Percentiles rank a stretch among this genome's conserved stretches.
These are phyloP conservation scores for Adrianichthys oophorus DNA, from an alignment of 2,797 vertebrate genomes.

Conservation along the genomic window DNA sequence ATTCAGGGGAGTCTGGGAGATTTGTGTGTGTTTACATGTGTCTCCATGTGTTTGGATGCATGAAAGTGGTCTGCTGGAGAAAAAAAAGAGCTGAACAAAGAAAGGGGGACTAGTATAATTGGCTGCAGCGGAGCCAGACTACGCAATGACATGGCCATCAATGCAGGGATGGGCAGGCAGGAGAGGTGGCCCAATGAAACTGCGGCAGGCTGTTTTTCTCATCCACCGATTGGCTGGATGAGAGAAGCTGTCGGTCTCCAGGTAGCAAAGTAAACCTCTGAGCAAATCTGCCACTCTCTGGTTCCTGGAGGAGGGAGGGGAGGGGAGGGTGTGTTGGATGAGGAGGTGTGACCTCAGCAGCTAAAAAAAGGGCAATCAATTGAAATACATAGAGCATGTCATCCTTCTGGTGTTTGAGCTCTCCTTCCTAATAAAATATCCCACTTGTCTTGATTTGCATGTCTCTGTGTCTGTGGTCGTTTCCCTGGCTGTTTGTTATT, in stretches of 20 bases:
- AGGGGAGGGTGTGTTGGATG: conserved; percentile 6
- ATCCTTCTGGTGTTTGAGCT: background rate
- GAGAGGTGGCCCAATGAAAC: conserved; percentile 66
- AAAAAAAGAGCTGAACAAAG: conserved; percentile 59
- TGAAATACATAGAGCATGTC: conserved; percentile 23
- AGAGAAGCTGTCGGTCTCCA: conserved; percentile 76
- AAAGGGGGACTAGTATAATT: conserved; percentile 64
- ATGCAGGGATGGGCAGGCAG: conserved; percentile 67
- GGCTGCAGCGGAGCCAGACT: conserved; percentile 64
- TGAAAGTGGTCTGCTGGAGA: conserved; percentile 48
- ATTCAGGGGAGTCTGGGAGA: conserved; percentile 53
- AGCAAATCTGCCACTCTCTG: conserved; percentile 62
- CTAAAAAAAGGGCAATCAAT: conserved; percentile 37
- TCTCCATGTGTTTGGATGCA: conserved; percentile 36
- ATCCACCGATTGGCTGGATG: conserved; percentile 69
- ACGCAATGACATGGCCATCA: conserved; percentile 72
- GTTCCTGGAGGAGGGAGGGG: conserved; percentile 32
- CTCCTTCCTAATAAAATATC: conserved; percentile 1
- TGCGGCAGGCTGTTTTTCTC: conserved; percentile 62
- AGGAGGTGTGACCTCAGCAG: conserved; percentile 51
- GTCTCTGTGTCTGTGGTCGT: conserved; percentile 15
- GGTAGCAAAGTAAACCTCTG: conserved; percentile 74
- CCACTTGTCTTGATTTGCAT: conserved; percentile 5
- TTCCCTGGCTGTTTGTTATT: conserved; percentile 39
- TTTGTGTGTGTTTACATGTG: conserved; percentile 32